Base-by-base conservation (phyloP, 1,140 invertebrate species). In the Popillia japonica region DNA sequence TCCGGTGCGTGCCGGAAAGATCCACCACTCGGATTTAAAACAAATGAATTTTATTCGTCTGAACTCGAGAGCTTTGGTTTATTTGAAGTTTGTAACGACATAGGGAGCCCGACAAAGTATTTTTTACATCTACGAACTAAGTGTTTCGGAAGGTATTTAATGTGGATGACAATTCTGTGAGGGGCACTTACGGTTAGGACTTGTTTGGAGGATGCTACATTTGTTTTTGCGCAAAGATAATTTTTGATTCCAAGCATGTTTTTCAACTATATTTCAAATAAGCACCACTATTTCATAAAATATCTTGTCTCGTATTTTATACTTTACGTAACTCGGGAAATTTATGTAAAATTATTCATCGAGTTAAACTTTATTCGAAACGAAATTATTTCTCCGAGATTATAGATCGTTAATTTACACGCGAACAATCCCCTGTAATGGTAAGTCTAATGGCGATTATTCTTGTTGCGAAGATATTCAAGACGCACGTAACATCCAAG, bases 1-100 rank as follows among this genome's bases (percentile, higher is more conserved):
- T 68, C 61, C 61, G 22, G 61, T 68, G 61, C 61, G 61, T 68
- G 61, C 61, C 61, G 61, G 61, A 68, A 68, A 68, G 61, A 68
- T 68, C 61, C 61, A 10, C 61, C 61, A 20, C 61, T 27, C 61
- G 61, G 61, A 68, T 68, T 68, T 68, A 68, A 68, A 68, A 68
- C 61, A 68, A 68, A 68, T 68, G 61, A 68, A 27, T 68, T 68
- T 68, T 68, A 27, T 68, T 68, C 8, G 61, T 6, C 10, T 11
- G 61, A 68, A 27, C 11, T 10, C 11, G 22, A 68, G 61, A 34
- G 61, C 20, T 34, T 68, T 22, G 22, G 27, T 68, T 68, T 14
- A 68, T 55, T 55, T 55, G 48, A 17, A n/a, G 48, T 14, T 55
- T 17, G 61, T 11, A 68, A 68, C 61, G 61, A 68, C n/a, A 14